Evolutionary conservation across 2,113 vertebrate genomes (phyloP).

Genomic region (Puffinus mauretanicus): DNA sequence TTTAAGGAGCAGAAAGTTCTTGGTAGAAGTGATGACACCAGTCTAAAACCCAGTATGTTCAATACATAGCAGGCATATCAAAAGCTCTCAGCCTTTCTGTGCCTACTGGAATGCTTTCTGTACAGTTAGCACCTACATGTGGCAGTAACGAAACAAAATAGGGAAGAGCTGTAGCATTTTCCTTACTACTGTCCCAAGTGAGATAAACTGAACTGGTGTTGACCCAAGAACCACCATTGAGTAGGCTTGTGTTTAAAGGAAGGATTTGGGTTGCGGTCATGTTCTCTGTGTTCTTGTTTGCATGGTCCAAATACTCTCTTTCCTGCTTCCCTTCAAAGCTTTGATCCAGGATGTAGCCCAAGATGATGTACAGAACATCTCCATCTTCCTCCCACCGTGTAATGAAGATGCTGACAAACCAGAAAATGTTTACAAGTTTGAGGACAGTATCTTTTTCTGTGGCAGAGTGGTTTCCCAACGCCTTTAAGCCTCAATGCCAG

Average conservation of each 20-base stretch:
- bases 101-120: background rate
- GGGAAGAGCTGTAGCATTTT: background rate
- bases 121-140: background rate
- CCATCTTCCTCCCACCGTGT: constrained; percentile 82
- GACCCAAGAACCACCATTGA: background rate
- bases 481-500: accelerated
- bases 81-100: background rate
- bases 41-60: background rate
- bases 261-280: background rate
- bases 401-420: constrained; percentile 73
- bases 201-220: background rate
- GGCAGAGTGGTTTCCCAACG: background rate
- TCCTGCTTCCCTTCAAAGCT: constrained; percentile 64
- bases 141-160: background rate
- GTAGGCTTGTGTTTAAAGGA: background rate
- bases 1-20: background rate
- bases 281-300: background rate
- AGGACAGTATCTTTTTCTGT: constrained; percentile 86
- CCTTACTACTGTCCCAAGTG: background rate
- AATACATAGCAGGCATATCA: background rate
- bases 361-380: constrained; percentile 56
- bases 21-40: background rate
- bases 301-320: background rate
- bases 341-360: constrained; percentile 81
- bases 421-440: constrained; percentile 85